phyloP scores from a whole-genome alignment of 2,888 invertebrate genomes.

The Hecatera dysodea region DNA sequence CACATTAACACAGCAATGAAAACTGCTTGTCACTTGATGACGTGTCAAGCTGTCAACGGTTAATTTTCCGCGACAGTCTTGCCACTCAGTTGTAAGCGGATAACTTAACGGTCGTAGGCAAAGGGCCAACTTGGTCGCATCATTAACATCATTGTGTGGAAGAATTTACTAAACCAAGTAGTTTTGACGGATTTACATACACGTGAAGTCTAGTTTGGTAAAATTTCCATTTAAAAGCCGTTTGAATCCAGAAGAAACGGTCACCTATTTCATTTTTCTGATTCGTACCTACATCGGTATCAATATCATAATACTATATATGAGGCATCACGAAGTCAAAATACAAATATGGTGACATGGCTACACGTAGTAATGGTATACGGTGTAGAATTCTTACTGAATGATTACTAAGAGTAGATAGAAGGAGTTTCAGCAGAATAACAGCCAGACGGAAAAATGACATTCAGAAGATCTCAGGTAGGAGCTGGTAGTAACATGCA shows the following conservation, averaged over 20 bases:
- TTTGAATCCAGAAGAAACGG: no score
- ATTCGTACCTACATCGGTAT: no score
- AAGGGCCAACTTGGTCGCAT: constrained; percentile 63
- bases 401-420: not conserved
- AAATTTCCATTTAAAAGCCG: not conserved
- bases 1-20: constrained; percentile 18
- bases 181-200: constrained; percentile 7
- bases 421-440: not conserved
- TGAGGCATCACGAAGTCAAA: not conserved
- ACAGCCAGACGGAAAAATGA: not conserved
- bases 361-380: not conserved
- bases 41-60: constrained; percentile 32
- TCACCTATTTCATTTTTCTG: not conserved
- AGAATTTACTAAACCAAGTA: constrained; percentile 36
- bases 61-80: constrained; percentile 48
- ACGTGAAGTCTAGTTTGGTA: not conserved
- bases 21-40: constrained; percentile 39
- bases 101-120: constrained; percentile 59
- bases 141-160: constrained; percentile 51
- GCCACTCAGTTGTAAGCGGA: constrained; percentile 44
- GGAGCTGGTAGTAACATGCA: not conserved
- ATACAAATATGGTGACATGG: not conserved
- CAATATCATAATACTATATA: not conserved
- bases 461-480: not conserved
- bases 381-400: not conserved